Evolutionary conservation across 2,797 vertebrate genomes (phyloP).

Genomic region (Dendrocincla tyrannina): DNA sequence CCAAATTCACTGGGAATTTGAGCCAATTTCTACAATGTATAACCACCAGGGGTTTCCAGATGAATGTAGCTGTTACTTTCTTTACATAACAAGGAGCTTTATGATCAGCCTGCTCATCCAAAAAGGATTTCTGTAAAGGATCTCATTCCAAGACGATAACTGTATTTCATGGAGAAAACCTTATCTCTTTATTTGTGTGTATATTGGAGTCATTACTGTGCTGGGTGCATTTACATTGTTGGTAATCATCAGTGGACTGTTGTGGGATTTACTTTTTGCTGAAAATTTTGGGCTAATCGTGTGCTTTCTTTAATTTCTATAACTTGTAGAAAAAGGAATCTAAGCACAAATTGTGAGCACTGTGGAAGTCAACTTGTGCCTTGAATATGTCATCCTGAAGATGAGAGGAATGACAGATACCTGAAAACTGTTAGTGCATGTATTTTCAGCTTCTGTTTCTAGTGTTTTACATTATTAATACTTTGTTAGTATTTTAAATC

Average conservation of each 20-base stretch:
- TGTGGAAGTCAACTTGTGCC: neutral
- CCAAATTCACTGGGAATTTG: neutral
- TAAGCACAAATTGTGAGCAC: neutral
- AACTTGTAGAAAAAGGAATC: neutral
- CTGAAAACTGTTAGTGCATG: neutral
- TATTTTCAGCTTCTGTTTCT: neutral
- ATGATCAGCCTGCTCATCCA: neutral
- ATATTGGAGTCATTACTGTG: neutral
- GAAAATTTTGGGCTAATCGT: neutral
- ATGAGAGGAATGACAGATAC: neutral
- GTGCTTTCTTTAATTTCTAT: neutral
- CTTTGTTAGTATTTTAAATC: neutral
- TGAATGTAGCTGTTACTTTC: neutral
- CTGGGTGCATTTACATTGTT: neutral
- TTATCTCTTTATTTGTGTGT: neutral
- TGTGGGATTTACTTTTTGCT: neutral
- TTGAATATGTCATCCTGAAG: neutral
- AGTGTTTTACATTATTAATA: neutral
- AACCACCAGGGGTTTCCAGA: neutral
- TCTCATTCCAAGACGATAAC: neutral
- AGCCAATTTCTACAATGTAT: neutral
- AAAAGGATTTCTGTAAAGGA: neutral
- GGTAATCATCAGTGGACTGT: neutral
- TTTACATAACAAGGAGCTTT: neutral
- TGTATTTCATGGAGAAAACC: neutral